These are phyloP conservation scores for Temnothorax nylanderi DNA, from an alignment of 1,140 invertebrate species.

Conservation along the genomic window DNA sequence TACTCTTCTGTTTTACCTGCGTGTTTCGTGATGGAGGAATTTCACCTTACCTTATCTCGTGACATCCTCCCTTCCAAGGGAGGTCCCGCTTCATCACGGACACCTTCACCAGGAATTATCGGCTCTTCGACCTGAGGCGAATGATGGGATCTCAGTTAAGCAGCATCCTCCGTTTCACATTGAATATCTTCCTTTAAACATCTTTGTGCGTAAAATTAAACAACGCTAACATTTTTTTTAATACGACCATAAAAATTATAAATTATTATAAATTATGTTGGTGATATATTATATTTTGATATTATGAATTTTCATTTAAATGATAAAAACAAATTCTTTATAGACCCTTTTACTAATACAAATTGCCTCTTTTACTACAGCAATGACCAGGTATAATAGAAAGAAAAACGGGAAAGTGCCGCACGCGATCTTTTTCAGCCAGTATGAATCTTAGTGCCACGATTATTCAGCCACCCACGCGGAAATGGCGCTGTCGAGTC, in stretches of 20 bases:
- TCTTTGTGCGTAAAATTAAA: background rate
- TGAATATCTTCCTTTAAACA: background rate
- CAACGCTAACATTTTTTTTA: background rate
- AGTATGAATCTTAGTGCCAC: slow-evolving; percentile 15
- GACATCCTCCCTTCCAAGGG: slow-evolving; percentile 66
- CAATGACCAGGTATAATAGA: background rate
- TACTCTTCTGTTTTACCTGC: slow-evolving; percentile 68
- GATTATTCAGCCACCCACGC: slow-evolving; percentile 49
- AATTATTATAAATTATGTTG: background rate
- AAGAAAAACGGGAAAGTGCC: background rate
- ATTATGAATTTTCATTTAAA: slow-evolving; percentile 1
- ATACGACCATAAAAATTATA: background rate
- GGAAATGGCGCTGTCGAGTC: background rate
- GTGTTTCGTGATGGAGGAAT: slow-evolving; percentile 42
- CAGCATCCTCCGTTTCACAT: slow-evolving; percentile 26
- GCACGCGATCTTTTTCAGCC: slow-evolving; percentile 3
- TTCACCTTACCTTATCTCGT: slow-evolving; percentile 64
- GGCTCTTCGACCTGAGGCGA: slow-evolving; percentile 62
- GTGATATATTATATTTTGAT: background rate
- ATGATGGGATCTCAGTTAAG: slow-evolving; percentile 56
- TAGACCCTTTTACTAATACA: background rate
- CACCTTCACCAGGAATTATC: slow-evolving; percentile 68
- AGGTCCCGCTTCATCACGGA: slow-evolving; percentile 62
- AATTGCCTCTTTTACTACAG: slow-evolving; percentile 1
- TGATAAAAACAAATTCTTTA: background rate